phyloP scores from a whole-genome alignment of 2,797 vertebrate species.

The Heliangelus exortis region DNA sequence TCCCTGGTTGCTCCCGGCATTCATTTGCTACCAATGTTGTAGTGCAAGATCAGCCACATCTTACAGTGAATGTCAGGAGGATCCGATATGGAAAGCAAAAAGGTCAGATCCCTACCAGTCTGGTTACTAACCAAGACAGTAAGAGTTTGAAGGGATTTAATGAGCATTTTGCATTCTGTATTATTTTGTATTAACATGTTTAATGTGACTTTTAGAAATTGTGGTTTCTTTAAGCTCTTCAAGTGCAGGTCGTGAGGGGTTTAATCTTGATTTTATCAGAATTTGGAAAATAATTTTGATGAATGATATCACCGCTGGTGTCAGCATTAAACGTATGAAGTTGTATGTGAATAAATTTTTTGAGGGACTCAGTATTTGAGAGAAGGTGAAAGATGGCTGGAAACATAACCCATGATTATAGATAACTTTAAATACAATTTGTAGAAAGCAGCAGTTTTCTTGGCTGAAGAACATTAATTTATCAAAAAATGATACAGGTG shows the following conservation, averaged over 20 bases:
- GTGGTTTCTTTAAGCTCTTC: background rate
- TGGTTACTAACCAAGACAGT: slow-evolving; percentile 7
- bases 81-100: background rate
- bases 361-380: background rate
- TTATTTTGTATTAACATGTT: background rate
- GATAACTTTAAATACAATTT: background rate
- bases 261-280: background rate
- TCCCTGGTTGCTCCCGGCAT: no score
- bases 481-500: background rate
- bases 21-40: background rate
- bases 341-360: background rate
- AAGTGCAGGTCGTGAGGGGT: background rate
- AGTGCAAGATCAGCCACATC: background rate
- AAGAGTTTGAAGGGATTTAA: background rate
- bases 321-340: background rate
- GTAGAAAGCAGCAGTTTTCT: background rate
- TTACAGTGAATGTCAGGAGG: background rate
- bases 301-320: background rate
- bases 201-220: background rate
- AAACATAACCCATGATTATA: background rate
- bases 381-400: background rate
- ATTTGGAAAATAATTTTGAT: background rate
- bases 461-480: background rate
- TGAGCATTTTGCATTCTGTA: background rate
- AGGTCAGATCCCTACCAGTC: background rate